These are phyloP conservation scores for Choristoneura fumiferana DNA, from an alignment of 1,140 invertebrate genomes.

Conservation along the genomic window DNA sequence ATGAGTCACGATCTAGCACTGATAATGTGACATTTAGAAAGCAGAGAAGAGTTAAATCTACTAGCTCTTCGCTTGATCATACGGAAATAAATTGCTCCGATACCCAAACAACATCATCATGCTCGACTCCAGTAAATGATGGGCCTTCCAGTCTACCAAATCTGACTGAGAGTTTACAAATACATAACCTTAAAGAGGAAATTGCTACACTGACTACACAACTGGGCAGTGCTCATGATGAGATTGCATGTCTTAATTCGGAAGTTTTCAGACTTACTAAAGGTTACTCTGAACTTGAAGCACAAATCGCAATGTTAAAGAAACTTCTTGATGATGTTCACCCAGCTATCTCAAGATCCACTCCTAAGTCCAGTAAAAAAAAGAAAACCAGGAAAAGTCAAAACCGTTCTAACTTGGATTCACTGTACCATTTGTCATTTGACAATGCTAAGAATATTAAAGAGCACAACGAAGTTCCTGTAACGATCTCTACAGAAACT, in stretches of 20 bases:
- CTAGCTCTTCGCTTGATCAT: background rate
- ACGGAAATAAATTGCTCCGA: background rate
- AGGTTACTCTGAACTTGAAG: background rate
- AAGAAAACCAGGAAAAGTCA: background rate
- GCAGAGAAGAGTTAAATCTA: background rate
- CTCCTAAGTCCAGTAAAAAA: background rate
- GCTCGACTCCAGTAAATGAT: background rate
- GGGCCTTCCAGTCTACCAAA: background rate
- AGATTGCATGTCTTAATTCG: background rate
- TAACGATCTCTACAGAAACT: no score
- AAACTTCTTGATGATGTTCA: background rate
- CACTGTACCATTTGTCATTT: no score
- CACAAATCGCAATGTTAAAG: background rate
- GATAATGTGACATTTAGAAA: background rate
- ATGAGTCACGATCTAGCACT: background rate
- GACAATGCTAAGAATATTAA: no score
- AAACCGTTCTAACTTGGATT: background rate
- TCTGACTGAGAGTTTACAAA: background rate
- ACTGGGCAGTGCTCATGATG: background rate
- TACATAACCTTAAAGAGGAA: background rate
- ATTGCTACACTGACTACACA: background rate
- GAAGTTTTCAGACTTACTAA: background rate
- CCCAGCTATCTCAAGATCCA: background rate
- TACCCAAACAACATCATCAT: background rate
- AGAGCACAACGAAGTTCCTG: no score